Evolutionary conservation across 2,888 invertebrate species (phyloP), one percentile per base, ranked within the genome.

Genomic region (Parnassius apollo): DNA sequence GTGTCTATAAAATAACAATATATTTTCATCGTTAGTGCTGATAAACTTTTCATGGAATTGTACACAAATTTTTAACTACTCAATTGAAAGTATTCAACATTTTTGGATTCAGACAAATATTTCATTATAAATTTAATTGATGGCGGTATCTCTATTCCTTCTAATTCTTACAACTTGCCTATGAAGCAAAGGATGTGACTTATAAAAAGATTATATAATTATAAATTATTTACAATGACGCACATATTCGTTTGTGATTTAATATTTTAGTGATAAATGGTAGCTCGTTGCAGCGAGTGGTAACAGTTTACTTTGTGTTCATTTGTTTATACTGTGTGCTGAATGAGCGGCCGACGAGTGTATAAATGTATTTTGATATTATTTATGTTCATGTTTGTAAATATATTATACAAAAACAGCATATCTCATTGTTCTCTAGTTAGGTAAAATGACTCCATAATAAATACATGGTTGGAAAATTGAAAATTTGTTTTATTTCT

Each of bases 361-460:
- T 77, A 74, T 73, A 77, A 81, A 81, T 81, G 85, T 89, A 90
- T 89, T 90, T 90, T 90, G 86, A 87, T 91, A 90, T 88, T 85
- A 88, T 90, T 88, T 90, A 91, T 87, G 87, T 86, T 89, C 79
- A 82, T 74, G 83, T 88, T 88, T 90, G 89, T 91, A 90, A 86
- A 90, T 90, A 87, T 76, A 78, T 72, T 80, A 80, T 82, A 88
- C 81, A 85, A 80, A 90, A 59, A 18, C 63, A 77, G 85, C 91
- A 91, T 91, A 91, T 91, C 91, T 85, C 84, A 84, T 83, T 88
- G 86, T 89, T 88, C 86, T 80, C 81, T 88, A 89, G 83, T 73
- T 85, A 83, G 77, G 74, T 85, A 84, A 83, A 80, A 65, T 69
- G 69, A 68, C 81, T 85, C 83, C 83, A 77, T 75, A 84, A 86